Evolutionary conservation across 2,113 vertebrate species (phyloP).

Genomic region (western clawed frog (Xenopus tropicalis)): UCB_Xtro_10.0 CM004452.2:10995001-10995500

Average conservation of each 20-base stretch:
- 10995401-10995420: not conserved
- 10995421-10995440: not conserved
- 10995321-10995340: not conserved
- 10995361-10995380: not conserved
- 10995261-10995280: not conserved
- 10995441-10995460: too few species aligned
- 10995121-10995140: not conserved
- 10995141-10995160: not conserved
- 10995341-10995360: not conserved
- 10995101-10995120: not conserved
- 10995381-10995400: not conserved
- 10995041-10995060: too few species aligned
- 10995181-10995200: not conserved
- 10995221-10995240: not conserved
- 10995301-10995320: not conserved
- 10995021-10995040: too few species aligned
- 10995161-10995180: not conserved
- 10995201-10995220: not conserved
- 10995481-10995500: too few species aligned
- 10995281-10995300: constrained; percentile 4
- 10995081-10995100: not conserved
- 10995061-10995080: too few species aligned
- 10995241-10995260: not conserved
- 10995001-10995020: too few species aligned
- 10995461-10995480: too few species aligned